Conservation (phyloP, 2,113 vertebrate species). For the Lagopus muta region DNA sequence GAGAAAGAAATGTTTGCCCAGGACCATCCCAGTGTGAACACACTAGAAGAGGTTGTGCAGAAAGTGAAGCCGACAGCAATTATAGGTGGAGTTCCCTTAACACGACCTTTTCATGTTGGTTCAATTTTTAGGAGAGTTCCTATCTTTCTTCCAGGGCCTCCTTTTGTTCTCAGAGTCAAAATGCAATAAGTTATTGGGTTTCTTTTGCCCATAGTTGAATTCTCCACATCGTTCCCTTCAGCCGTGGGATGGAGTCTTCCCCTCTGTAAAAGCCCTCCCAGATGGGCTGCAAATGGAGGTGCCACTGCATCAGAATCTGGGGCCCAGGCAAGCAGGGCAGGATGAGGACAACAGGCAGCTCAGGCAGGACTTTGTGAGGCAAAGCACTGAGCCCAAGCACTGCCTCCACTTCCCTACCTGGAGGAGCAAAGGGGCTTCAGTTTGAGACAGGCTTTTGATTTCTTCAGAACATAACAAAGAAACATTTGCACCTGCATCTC, state of each 20-base stretch:
- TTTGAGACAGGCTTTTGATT: background rate
- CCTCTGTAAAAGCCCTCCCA: background rate
- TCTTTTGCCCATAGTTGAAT: background rate
- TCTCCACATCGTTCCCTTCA: background rate
- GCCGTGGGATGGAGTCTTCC: background rate
- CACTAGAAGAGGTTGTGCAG: slow-evolving; percentile 91
- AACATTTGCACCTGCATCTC: background rate
- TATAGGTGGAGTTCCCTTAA: slow-evolving; percentile 83
- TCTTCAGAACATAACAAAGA: background rate
- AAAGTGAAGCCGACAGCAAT: slow-evolving; percentile 92
- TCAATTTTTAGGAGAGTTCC: background rate
- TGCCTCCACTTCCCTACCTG: background rate
- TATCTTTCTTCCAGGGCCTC: background rate
- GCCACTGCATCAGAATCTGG: background rate
- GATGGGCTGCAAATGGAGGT: background rate
- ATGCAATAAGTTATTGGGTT: background rate
- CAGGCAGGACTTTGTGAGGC: background rate
- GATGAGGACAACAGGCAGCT: accelerated
- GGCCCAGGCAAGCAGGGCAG: background rate
- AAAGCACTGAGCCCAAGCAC: background rate
- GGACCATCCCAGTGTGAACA: slow-evolving; percentile 87
- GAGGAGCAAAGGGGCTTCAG: background rate
- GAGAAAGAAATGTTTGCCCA: slow-evolving; percentile 95
- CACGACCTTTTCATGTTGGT: accelerated
- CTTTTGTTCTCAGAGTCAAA: background rate